Conservation (phyloP, 2,797 vertebrate species). For the Cyprinodon diabolis region DNA sequence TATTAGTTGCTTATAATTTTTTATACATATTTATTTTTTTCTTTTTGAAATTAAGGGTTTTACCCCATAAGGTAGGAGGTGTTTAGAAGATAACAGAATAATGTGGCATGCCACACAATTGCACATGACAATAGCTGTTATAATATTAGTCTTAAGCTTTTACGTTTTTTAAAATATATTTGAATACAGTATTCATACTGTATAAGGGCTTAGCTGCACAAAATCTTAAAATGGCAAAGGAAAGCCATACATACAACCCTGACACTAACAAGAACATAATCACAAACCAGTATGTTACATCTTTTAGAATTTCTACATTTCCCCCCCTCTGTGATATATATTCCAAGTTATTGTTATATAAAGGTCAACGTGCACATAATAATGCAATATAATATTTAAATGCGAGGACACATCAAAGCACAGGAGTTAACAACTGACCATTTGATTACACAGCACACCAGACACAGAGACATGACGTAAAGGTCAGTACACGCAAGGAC, state of each 20-base stretch:
- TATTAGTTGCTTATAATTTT: constrained; percentile 7
- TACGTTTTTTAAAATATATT: neutral
- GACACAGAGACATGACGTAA: constrained; percentile 22
- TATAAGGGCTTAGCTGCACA: constrained; percentile 4
- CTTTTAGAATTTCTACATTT: constrained; percentile 16
- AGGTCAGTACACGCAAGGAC: constrained; percentile 26
- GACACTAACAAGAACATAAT: neutral
- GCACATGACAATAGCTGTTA: neutral
- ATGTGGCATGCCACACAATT: neutral
- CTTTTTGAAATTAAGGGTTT: constrained; percentile 14
- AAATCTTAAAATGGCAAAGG: constrained; percentile 32
- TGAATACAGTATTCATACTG: neutral
- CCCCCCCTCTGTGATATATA: constrained; percentile 24
- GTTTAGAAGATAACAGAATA: constrained; percentile 26
- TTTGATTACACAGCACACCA: constrained; percentile 32
- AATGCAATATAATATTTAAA: constrained; percentile 8
- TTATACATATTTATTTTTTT: neutral
- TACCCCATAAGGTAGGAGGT: neutral
- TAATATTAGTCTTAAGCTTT: neutral
- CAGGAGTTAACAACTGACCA: constrained; percentile 16
- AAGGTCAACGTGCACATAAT: constrained; percentile 46
- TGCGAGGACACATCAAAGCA: constrained; percentile 8
- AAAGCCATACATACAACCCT: constrained; percentile 21
- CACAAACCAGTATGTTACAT: neutral
- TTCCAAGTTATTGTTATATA: constrained; percentile 41